These are phyloP conservation scores for Tricholaema leucomelas DNA, from an alignment of 2,113 vertebrate genomes.

Conservation along the genomic window DNA sequence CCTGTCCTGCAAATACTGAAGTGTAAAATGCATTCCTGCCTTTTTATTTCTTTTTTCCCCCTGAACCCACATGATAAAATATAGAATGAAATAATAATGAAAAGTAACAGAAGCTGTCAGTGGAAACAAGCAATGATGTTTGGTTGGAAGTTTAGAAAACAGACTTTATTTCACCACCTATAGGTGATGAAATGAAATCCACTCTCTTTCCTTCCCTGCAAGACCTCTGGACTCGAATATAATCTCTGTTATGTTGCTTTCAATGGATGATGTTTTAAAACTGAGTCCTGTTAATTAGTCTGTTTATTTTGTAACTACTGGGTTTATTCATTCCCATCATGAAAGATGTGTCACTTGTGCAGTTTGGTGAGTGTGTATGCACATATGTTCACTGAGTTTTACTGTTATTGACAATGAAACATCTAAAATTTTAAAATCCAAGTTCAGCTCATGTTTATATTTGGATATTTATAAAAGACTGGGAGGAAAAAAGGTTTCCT, in stretches of 20 bases:
- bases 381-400: not conserved
- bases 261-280: not conserved
- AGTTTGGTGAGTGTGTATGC: not conserved
- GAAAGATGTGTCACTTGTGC: not conserved
- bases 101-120: not conserved
- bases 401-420: not conserved
- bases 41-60: not conserved
- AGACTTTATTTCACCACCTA: no score
- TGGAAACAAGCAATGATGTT: not conserved
- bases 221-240: not conserved
- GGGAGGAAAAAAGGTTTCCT: fast-evolving
- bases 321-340: fast-evolving
- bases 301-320: not conserved
- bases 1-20: not conserved
- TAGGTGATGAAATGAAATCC: not conserved
- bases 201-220: not conserved
- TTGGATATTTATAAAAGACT: not conserved
- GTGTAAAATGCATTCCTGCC: not conserved
- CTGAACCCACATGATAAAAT: not conserved
- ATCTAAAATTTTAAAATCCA: not conserved
- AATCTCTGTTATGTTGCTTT: not conserved
- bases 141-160: not conserved
- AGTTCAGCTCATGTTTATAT: not conserved
- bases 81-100: not conserved
- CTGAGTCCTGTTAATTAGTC: not conserved